Conservation (phyloP, 23 tunicate species). For the Diplosoma virens region DNA sequence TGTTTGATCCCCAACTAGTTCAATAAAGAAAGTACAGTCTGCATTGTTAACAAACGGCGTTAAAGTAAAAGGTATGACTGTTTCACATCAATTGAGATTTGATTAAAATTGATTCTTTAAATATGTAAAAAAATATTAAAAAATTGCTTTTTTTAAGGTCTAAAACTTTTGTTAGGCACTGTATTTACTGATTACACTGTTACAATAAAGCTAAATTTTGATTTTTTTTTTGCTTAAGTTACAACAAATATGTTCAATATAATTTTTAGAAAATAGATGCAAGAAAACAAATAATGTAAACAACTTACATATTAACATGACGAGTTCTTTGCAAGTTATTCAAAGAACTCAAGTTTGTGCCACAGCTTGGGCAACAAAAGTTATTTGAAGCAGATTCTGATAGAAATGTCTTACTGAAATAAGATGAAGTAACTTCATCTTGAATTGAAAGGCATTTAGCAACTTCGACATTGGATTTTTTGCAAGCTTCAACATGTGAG, state of each 20-base stretch:
- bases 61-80: neutral
- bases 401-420: neutral
- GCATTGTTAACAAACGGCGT: neutral
- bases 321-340: neutral
- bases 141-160: too few relatives aligned
- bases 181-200: too few relatives aligned
- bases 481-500: neutral
- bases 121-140: too few relatives aligned
- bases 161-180: too few relatives aligned
- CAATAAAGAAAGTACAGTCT: too few relatives aligned
- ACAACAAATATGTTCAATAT: neutral
- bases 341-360: neutral
- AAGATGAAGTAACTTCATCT: conserved; percentile 25
- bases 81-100: neutral
- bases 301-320: conserved; percentile 22
- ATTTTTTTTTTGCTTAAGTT: neutral
- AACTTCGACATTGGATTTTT: neutral
- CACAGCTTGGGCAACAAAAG: conserved; percentile 16
- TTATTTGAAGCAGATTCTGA: too few relatives aligned
- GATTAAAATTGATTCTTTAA: neutral
- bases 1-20: too few relatives aligned
- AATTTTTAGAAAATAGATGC: too few relatives aligned
- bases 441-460: neutral
- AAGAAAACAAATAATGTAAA: neutral
- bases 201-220: neutral